Conservation (phyloP, 1,140 invertebrate genomes). For the Lordiphosa collinella region DNA sequence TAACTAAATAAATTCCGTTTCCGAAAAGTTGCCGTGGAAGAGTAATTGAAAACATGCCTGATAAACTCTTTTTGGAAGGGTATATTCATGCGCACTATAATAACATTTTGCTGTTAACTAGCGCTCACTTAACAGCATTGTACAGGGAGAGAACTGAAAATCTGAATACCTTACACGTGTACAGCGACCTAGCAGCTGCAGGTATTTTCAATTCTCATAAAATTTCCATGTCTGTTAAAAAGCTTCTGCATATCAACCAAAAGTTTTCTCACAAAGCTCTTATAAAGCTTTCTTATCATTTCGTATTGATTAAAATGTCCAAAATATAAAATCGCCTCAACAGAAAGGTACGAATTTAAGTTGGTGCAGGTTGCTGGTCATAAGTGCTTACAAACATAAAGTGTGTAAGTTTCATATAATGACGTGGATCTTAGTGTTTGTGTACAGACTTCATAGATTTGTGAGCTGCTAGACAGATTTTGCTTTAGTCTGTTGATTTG, state of each 20-base stretch:
- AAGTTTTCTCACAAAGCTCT: conserved; percentile 1
- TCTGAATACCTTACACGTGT: neutral
- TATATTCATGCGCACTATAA: no score
- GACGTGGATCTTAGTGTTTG: neutral
- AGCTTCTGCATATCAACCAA: neutral
- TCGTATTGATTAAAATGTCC: conserved; percentile 11
- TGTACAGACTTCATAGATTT: neutral
- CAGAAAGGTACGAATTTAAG: conserved; percentile 8
- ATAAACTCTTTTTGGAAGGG: no score
- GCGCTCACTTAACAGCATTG: no score
- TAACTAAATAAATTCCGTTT: no score
- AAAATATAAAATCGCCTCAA: conserved; percentile 3
- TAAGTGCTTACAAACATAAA: no score
- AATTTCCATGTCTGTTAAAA: neutral
- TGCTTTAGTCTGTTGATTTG: neutral
- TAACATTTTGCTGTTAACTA: no score
- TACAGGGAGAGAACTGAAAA: neutral
- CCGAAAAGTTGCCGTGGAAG: no score
- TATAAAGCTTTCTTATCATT: conserved; percentile 25
- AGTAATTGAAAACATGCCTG: no score
- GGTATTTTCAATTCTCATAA: neutral
- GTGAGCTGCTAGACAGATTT: neutral
- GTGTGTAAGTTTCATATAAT: no score
- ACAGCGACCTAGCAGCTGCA: neutral
- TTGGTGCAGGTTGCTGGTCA: neutral